Evolutionary conservation across 2,888 invertebrate species (phyloP), one percentile per base, ranked within the genome.

Genomic region (Tortricodes alternella): DNA sequence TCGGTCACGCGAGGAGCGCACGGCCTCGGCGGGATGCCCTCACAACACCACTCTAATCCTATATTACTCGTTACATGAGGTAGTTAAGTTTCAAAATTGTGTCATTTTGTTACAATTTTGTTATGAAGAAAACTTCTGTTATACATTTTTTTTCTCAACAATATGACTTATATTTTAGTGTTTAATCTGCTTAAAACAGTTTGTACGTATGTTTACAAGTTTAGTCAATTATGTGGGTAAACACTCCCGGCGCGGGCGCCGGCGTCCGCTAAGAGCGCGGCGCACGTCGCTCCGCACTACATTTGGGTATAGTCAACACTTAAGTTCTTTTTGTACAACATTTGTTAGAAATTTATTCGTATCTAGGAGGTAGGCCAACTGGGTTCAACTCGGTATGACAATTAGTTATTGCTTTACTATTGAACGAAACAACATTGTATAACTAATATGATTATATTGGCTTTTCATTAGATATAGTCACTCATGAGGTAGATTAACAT

Each of bases 11-110:
- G n/a, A 61, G 58, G 48, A 59, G 61, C 56, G 60, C 57, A 61
- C 67, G 62, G 62, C 48, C 63, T 23, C 24, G n/a, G 18, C 11
- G 64, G 65, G 62, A 62, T 69, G 64, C 70, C 66, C 70, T 71
- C 78, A 78, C 75, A 79, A 74, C 79, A 73, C 74, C 74, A 65
- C 63, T 71, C 76, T 76, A 76, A 77, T 68, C 66, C 74, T 84
- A 85, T n/a, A n/a, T 80, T 78, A 85, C 81, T 81, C 80, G 80
- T 83, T 83, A 84, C 70, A 78, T 89, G 89, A 90, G 89, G 89
- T 90, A 90, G 89, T 83, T 88, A 71, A 76, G 85, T 89, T 89
- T 73, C 85, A 76, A 74, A 74, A 79, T 80, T 80, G 78, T 81
- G 74, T 78, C 76, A 81, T 74, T 48, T 55, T 75, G 71, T 73